Evolutionary conservation across 2,888 invertebrate species (phyloP), one percentile per base, ranked within the genome.

Genomic region (Xestia sexstrigata): DNA sequence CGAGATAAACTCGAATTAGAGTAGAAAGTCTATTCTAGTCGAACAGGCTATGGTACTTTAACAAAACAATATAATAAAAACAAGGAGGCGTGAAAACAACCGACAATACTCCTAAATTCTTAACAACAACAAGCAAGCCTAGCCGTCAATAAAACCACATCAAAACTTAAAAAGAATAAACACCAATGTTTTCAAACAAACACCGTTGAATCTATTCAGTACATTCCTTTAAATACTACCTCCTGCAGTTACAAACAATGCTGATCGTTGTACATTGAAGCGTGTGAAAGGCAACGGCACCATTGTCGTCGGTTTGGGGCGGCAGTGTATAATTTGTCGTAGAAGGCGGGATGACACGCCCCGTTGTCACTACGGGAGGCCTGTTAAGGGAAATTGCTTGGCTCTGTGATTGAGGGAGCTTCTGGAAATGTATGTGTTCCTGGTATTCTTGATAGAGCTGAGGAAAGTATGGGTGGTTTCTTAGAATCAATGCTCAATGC

Each of bases 331-430:
- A 93, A 94, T 94, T 92, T 91, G 94, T 93, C 90, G 88, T 88
- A 47, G 91, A 92, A 92, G 95, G 95, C 95, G 95, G 91, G 85
- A 83, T 90, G 92, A 78, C 91, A 92, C 95, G 94, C 95, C 95
- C 88, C 87, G 85, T 90, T 83, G 89, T 85, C 93, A 90, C 88
- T 83, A 78, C 88, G 81, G 94, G 95, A 91, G 90, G 90, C 90
- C 93, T 90, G 91, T 94, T 95, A 94, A 91, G 88, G 91, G 89
- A 79, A 76, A 84, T 49, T 87, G 68, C 42, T 83, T 79, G 72
- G 72, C 62, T 75, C 52, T 71, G 35, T 73, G 75, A 87, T 79
- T 79, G 62, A 71, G 52, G 70, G 42, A 60, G 70, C 82, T 79
- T 73, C 49, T 68, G 52, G 74, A 63, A 63, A 35, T 23, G 30